Evolutionary conservation across 2,797 vertebrate species (phyloP).

Genomic region (Sebastes elongatus): DNA sequence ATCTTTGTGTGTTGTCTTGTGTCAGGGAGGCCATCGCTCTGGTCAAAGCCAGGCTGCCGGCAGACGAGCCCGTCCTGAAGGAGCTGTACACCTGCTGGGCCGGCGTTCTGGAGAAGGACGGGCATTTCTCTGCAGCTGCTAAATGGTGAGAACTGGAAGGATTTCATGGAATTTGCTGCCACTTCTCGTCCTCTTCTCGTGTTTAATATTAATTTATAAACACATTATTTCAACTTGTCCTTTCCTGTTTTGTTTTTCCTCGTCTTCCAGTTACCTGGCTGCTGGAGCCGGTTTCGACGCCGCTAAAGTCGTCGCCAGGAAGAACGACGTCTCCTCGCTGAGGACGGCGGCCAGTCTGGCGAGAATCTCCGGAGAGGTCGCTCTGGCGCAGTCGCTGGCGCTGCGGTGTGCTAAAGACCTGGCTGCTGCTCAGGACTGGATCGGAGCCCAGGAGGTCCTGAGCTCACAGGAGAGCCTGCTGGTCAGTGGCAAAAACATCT

Average conservation of each 20-base stretch:
- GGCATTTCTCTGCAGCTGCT: slow-evolving; percentile 92
- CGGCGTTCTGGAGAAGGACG: slow-evolving; percentile 90
- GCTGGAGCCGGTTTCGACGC: slow-evolving; percentile 90
- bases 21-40: slow-evolving; percentile 93
- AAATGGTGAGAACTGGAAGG: slow-evolving; percentile 86
- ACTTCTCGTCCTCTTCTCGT: fast-evolving
- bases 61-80: slow-evolving; percentile 88
- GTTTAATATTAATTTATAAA: neutral
- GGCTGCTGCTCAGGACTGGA: slow-evolving; percentile 87
- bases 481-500: slow-evolving; percentile 71
- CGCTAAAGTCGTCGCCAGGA: slow-evolving; percentile 92
- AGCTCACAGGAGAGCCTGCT: slow-evolving; percentile 84
- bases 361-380: slow-evolving; percentile 82
- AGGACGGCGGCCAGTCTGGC: slow-evolving; percentile 87
- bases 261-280: slow-evolving; percentile 86
- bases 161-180: too few species aligned
- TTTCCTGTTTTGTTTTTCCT: neutral
- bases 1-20: neutral
- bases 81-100: slow-evolving; percentile 92
- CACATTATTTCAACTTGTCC: neutral
- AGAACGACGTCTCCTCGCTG: slow-evolving; percentile 89
- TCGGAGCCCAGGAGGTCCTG: slow-evolving; percentile 87
- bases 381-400: slow-evolving; percentile 86
- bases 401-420: slow-evolving; percentile 92
- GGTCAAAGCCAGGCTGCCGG: slow-evolving; percentile 90